Evolutionary conservation across 2,797 vertebrate species (phyloP), one percentile per base, ranked within the genome.

Genomic region (Gymnocypris eckloni): DNA sequence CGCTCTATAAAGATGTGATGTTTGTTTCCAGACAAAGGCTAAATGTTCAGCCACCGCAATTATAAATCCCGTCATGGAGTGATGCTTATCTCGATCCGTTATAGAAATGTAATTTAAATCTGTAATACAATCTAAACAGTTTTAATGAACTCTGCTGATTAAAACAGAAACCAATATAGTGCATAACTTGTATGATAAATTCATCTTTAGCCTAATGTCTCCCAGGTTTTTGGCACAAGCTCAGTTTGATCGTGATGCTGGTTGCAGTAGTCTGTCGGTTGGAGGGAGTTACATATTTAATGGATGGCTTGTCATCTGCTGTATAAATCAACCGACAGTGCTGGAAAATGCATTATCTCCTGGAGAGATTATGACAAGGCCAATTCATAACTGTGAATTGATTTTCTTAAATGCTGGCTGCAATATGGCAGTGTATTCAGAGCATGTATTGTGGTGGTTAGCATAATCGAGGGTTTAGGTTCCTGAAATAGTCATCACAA

Each of bases 311-410:
- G 86, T 89, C 88, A 59, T 80, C 79, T 86, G 77, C 56, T 80
- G 78, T 83, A 85, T 90, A 90, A 88, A 91, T 88, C 72, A 77
- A 7, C 77, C 22, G 22, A 52, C 45, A 78, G 81, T 82, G 48
- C 80, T 89, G 86, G 48, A 88, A 90, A 90, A 88, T 81, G 78
- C 84, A 91, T 90, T 86, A 89, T 89, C 87, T 90, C 77, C 83
- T 5, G 78, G 39, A 70, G 66, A 85, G 79, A 90, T 85, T 85
- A 82, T 84, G 90, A 88, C 90, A 86, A 76, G 81, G 73, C 82
- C 90, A 87, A 91, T 90, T 91, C 90, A 91, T 91, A 91, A 90
- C 86, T 66, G 66, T n/a, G 76, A 84, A 92, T 91, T 88, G 89
- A 90, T 90, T 91, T 89, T 84, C 41, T 87, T 84, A 86, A 86